Evolutionary conservation across 2,888 invertebrate species (phyloP), one percentile per base, ranked within the genome.

Genomic region (Ypsolopha scabrella): DNA sequence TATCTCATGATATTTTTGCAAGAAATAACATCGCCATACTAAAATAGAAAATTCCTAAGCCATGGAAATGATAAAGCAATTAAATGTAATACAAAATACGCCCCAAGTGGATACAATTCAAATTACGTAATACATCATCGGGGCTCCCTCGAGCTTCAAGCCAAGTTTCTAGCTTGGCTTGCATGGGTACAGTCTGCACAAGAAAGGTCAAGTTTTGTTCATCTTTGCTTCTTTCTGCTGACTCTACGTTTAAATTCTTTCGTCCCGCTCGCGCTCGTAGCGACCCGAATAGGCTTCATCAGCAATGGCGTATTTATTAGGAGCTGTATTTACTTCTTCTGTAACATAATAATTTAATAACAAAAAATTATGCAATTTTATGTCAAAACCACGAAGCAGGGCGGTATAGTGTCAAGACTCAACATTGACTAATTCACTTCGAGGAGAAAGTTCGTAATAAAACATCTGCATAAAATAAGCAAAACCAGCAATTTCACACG

Each of bases 201-300:
- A 13, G 63, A 61, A 62, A 56, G 57, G 60, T 56, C 58, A 7
- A 11, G 10, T 13, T 48, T 48, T 68, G 72, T 75, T 73, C 74
- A 55, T 65, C 24, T 24, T 73, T 77, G 75, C 79, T 81, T 76
- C 80, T 80, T 85, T 81, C 80, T 80, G 85, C 85, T 83, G 85
- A 83, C 74, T 80, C 68, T 68, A 76, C 75, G 74, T 71, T 73
- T 72, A 70, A 73, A 81, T 78, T 76, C 79, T 71, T 80, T 72
- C 77, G 75, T 74, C 75, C 66, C 73, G 69, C 78, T 75, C 75
- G 68, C 75, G 72, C 75, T 67, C 72, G 68, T 70, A 63, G 67
- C 71, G 66, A 68, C 67, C 76, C 75, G 80, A 79, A 76, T 75
- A 68, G 74, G 70, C 78, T 70, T 70, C 72, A 80, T 81, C 83